Evolutionary conservation across 2,113 vertebrate genomes (phyloP), one percentile per base, ranked within the genome.

Genomic region (Orthochromis malagaraziensis): DNA sequence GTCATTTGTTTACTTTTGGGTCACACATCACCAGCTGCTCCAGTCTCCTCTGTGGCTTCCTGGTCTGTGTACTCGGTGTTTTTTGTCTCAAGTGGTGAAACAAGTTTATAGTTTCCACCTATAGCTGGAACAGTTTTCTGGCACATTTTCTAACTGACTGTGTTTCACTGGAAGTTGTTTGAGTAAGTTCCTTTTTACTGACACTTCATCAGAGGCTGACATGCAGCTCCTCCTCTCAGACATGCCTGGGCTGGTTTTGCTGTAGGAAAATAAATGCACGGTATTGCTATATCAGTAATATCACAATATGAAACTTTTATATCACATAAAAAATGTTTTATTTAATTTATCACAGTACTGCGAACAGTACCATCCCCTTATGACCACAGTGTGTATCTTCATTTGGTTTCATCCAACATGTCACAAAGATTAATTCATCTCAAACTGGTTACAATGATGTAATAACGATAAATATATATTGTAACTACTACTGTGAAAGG

Each of bases 21-120:
- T 65, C 10, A 12, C 33, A 65, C 33, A 13, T 38, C 1, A 57
- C 7, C 55, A 65, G 33, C 60, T 65, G 1, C 33, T 65, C 60
- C 60, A 38, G 60, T 65, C 33, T 65, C 33, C 33, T 65, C 60
- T 0, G 2, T 21, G 60, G 19, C 33, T 65, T 65, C 60, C 19
- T 38, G 60, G 10, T 13, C 60, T 21, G 60, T 0, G 10, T 38
- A n/a, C 31, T 65, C 0, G 0, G 6, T 5, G 60, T 38, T 65
- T 38, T 65, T 65, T 65, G 60, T 38, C 33, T 65, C 60, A 65
- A 65, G 60, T 38, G 17, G 3, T 8, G 33, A 65, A 65, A 38
- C 10, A 21, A 65, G 60, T 65, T 13, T 0, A 65, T 21, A 21
- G 6, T n/a, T 65, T 65, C 0, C 60, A 38, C 33, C 33, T 65